These are phyloP conservation scores for Lipophrys pholis DNA, from an alignment of 2,113 vertebrate species.

Conservation along the genomic window DNA sequence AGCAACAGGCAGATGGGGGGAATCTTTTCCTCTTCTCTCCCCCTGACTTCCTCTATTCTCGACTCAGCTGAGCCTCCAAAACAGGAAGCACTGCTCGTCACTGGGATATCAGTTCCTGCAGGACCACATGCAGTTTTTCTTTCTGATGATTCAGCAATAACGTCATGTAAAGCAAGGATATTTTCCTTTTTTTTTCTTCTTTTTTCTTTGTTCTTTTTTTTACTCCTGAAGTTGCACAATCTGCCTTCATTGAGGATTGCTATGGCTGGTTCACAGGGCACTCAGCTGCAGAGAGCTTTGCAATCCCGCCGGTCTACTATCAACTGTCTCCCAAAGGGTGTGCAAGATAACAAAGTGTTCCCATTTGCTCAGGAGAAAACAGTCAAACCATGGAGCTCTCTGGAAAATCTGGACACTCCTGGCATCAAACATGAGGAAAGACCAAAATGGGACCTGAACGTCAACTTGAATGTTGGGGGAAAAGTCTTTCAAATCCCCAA, in stretches of 20 bases:
- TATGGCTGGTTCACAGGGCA: conserved; percentile 38
- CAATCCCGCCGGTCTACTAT: conserved; percentile 60
- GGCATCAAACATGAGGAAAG: conserved; percentile 13
- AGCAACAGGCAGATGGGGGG: neutral
- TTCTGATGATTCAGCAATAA: conserved; percentile 13
- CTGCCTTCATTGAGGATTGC: conserved; percentile 13
- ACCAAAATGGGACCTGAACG: conserved; percentile 35
- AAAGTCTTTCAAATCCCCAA: conserved; percentile 79
- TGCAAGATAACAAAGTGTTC: conserved; percentile 57
- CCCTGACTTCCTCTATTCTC: neutral
- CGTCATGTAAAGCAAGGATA: neutral
- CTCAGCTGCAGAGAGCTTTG: conserved; percentile 28
- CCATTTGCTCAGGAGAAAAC: conserved; percentile 73
- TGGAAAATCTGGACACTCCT: conserved; percentile 61
- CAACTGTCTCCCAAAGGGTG: conserved; percentile 38
- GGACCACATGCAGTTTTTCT: neutral
- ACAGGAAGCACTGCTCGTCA: conserved; percentile 27
- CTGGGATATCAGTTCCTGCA: conserved; percentile 2
- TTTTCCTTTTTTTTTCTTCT: conserved; percentile 3
- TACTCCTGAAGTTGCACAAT: conserved; percentile 8
- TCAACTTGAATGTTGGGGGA: conserved; percentile 84
- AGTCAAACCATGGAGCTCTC: conserved; percentile 81
- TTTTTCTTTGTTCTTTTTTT: conserved; percentile 36
- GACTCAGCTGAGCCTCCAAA: conserved; percentile 4
- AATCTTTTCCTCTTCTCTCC: conserved; percentile 2